These are phyloP conservation scores for Anas platyrhynchos DNA, from an alignment of 2,113 vertebrate species.

Conservation along the genomic window DNA sequence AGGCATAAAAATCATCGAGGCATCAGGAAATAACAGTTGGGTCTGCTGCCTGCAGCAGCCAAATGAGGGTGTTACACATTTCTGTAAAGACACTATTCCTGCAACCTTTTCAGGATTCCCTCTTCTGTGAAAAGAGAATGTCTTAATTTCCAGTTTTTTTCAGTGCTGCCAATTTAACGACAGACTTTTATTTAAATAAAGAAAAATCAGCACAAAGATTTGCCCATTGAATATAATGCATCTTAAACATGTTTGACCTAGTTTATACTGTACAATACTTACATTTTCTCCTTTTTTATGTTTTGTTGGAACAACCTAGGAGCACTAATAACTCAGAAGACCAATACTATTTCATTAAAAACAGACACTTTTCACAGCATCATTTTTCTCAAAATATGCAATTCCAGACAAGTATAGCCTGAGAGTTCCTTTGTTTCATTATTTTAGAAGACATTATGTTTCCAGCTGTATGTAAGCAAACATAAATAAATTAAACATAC, in stretches of 20 bases:
- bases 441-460: background rate
- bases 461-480: background rate
- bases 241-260: background rate
- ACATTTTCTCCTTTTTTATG: background rate
- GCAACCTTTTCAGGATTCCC: background rate
- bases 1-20: background rate
- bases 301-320: background rate
- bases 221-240: background rate
- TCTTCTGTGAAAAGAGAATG: background rate
- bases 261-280: background rate
- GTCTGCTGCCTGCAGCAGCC: background rate
- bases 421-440: background rate
- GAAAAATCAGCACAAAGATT: background rate
- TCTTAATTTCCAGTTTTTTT: background rate
- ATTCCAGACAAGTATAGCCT: too few relatives aligned
- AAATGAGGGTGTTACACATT: background rate
- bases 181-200: background rate
- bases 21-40: background rate
- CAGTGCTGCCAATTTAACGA: background rate
- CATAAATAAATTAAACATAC: background rate
- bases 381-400: background rate
- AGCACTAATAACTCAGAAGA: background rate
- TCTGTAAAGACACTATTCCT: background rate
- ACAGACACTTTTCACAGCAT: background rate
- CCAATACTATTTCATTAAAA: background rate